phyloP scores from a whole-genome alignment of 37 sponge, comb jelly and placozoan genomes.

The Eunapius fragilis region DNA sequence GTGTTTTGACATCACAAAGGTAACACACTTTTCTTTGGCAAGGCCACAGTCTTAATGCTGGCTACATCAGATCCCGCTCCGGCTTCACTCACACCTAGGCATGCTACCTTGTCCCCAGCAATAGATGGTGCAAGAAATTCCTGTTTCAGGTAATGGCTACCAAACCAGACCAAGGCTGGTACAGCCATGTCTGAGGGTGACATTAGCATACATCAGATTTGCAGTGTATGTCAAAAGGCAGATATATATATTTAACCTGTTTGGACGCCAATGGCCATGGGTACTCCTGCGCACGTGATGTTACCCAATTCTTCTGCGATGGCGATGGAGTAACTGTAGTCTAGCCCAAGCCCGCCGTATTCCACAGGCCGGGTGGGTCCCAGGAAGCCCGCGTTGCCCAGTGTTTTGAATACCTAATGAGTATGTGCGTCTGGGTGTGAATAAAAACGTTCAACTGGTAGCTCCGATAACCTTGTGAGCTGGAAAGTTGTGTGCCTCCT shows the following conservation, averaged over 20 bases:
- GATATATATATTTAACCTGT: conserved; percentile 39
- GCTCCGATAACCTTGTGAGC: conserved; percentile 54
- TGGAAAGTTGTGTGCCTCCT: conserved; percentile 74
- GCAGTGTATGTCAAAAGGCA: not conserved
- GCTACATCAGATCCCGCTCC: conserved; percentile 95
- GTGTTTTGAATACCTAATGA: conserved; percentile 75
- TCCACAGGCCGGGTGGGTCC: conserved; percentile 80
- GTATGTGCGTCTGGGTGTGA: no score
- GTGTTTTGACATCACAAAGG: no score
- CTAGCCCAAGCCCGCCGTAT: conserved; percentile 92
- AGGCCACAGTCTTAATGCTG: conserved; percentile 87
- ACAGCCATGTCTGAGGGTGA: conserved; percentile 77
- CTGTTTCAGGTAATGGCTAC: conserved; percentile 81
- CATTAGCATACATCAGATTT: not conserved
- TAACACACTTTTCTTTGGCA: conserved; percentile 59
- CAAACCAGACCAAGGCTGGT: conserved; percentile 87
- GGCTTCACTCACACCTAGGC: conserved; percentile 92
- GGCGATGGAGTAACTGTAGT: conserved; percentile 82
- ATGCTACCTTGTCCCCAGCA: conserved; percentile 86
- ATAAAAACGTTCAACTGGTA: not conserved
- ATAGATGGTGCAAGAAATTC: conserved; percentile 84
- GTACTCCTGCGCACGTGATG: conserved; percentile 75
- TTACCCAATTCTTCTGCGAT: conserved; percentile 87
- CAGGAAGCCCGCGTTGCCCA: conserved; percentile 88
- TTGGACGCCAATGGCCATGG: conserved; percentile 97